phyloP scores from a whole-genome alignment of 2,113 vertebrate genomes.

The Suricata suricatta region DNA sequence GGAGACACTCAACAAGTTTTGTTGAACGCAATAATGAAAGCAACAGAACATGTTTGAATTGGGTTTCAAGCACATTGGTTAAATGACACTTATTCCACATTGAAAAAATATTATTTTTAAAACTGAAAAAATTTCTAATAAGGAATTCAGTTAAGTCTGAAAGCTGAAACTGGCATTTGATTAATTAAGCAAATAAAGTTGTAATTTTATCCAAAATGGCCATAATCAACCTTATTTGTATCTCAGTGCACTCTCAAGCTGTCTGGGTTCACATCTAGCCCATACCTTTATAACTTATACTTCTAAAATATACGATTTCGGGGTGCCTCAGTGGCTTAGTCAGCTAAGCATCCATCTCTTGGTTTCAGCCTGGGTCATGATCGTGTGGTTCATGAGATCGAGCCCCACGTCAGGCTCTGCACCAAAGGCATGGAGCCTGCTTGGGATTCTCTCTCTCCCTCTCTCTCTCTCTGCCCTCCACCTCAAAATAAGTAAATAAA shows the following conservation, averaged over 20 bases:
- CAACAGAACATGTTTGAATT: background rate
- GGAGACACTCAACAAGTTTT: background rate
- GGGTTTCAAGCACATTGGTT: background rate
- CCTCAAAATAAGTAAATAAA: too few relatives aligned
- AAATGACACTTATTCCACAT: background rate
- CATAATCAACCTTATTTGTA: conserved; percentile 1
- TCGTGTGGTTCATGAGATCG: too few relatives aligned
- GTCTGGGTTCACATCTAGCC: background rate
- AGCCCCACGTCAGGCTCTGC: too few relatives aligned
- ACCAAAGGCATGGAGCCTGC: too few relatives aligned
- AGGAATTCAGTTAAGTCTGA: background rate
- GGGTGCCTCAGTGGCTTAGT: too few relatives aligned
- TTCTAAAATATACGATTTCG: background rate
- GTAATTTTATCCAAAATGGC: background rate
- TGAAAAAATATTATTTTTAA: conserved; percentile 6
- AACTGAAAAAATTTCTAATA: background rate
- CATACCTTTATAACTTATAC: background rate
- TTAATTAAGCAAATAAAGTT: conserved; percentile 13
- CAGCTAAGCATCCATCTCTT: too few relatives aligned
- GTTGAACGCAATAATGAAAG: conserved; percentile 30
- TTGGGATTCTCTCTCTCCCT: too few relatives aligned
- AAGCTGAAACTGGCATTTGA: background rate
- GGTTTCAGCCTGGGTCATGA: too few relatives aligned
- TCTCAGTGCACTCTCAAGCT: background rate
- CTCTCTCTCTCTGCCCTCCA: too few relatives aligned